These are phyloP conservation scores for Mus musculus DNA, from an alignment of 2,113 vertebrate species.

Conservation along the genomic window GRCm39 chr9:107572501-107573000, in stretches of 20 bases:
- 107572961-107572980: background rate
- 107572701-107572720: background rate
- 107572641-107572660: background rate
- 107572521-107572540: background rate
- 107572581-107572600: background rate
- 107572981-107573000: background rate
- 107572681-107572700: background rate
- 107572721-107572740: background rate
- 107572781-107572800: conserved; percentile 56
- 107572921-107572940: background rate
- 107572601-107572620: background rate
- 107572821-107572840: conserved; percentile 67
- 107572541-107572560: background rate
- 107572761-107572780: conserved; percentile 57
- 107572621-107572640: background rate
- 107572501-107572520: background rate
- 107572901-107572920: background rate
- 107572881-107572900: conserved; percentile 25
- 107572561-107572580: background rate
- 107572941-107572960: background rate
- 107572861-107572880: conserved; percentile 51
- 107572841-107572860: conserved; percentile 57
- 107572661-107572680: background rate
- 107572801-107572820: conserved; percentile 61
- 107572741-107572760: conserved; percentile 52